Percentiles rank a stretch among this genome's conserved stretches.
Conservation (phyloP, 2,113 vertebrate genomes). For the Hippocampus comes region DNA sequence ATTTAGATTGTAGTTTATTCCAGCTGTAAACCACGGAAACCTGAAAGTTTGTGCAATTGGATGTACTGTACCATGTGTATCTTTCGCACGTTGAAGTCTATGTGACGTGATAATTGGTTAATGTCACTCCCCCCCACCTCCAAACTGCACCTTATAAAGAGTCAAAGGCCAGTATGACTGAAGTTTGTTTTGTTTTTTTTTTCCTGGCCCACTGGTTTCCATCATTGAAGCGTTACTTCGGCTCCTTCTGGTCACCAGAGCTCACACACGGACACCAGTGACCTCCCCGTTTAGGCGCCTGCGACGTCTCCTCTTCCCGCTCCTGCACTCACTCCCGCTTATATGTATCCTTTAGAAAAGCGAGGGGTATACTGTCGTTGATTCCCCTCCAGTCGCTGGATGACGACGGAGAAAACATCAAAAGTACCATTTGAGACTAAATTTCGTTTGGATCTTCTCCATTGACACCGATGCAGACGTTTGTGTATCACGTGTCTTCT, state of each 20-base stretch:
- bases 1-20: conserved; percentile 15
- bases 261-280: conserved; percentile 36
- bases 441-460: too few species aligned
- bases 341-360: conserved; percentile 59
- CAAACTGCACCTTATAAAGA: conserved; percentile 11
- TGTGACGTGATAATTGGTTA: conserved; percentile 33
- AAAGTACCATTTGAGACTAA: background rate
- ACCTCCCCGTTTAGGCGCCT: conserved; percentile 19
- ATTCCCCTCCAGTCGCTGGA: conserved; percentile 52
- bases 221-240: conserved; percentile 14
- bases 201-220: conserved; percentile 25
- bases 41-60: conserved; percentile 50
- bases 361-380: conserved; percentile 29
- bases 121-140: conserved; percentile 1
- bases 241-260: conserved; percentile 26
- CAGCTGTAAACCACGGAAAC: conserved; percentile 51
- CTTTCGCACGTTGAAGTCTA: conserved; percentile 47
- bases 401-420: conserved; percentile 1
- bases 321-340: conserved; percentile 37
- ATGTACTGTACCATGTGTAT: conserved; percentile 39
- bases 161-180: conserved; percentile 23
- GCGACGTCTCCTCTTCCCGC: conserved; percentile 14
- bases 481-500: conserved; percentile 17
- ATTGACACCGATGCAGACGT: background rate
- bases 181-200: conserved; percentile 10